Evolutionary conservation across 1,140 invertebrate species (phyloP).

Genomic region (Polypedilum vanderplanki): DNA sequence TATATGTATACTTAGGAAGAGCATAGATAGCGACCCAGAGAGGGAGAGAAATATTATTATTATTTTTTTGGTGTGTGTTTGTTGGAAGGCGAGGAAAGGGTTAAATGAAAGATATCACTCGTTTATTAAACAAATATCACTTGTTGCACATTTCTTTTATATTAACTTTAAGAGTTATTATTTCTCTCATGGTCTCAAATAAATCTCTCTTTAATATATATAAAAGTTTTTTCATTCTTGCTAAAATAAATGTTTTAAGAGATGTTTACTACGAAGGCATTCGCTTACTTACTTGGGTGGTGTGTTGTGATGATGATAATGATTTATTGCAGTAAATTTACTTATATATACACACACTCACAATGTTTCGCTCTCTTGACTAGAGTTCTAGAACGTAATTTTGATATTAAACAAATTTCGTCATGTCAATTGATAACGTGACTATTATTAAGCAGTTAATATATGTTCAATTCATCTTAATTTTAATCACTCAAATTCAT

Average conservation of each 20-base stretch:
- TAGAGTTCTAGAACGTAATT: too few species aligned
- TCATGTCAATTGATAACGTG: too few species aligned
- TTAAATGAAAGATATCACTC: not conserved
- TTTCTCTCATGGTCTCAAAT: conserved; percentile 19
- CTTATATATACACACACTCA: not conserved
- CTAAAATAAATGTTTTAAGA: not conserved
- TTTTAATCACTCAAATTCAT: too few species aligned
- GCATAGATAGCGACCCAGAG: not conserved
- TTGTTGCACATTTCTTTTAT: conserved; percentile 24
- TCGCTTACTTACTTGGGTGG: conserved; percentile 2
- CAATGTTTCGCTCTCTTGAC: too few species aligned
- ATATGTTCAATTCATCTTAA: too few species aligned
- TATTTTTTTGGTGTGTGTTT: not conserved
- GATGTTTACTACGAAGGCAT: conserved; percentile 16
- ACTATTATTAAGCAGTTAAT: too few species aligned
- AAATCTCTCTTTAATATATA: not conserved
- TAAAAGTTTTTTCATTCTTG: not conserved
- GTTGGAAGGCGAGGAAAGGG: not conserved
- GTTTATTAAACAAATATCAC: conserved; percentile 26
- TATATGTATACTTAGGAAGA: not conserved
- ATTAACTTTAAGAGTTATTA: not conserved
- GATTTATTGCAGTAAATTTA: conserved; percentile 9
- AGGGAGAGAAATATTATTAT: not conserved
- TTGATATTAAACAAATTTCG: too few species aligned
- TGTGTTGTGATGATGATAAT: not conserved